Base-by-base conservation (phyloP, 1,140 invertebrate species). In the Oryctes rhinoceros region DNA sequence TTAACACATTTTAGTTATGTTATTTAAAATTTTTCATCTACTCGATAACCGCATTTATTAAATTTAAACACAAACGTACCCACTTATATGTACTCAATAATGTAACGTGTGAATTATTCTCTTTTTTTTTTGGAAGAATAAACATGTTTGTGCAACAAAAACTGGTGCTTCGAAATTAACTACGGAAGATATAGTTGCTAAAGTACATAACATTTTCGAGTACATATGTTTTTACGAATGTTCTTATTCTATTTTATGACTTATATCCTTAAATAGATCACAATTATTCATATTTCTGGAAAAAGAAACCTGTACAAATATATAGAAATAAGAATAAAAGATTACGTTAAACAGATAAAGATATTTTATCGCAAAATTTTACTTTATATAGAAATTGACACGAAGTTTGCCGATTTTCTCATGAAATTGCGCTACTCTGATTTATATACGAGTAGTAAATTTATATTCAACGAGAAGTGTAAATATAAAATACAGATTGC, bases 211-310 rank as follows among this genome's bases (percentile, higher is more conserved):
- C 53, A 59, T 59, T 59, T 74, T 10, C 18, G 67, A 24, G 24
- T 74, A 37, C 67, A 15, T 74, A 24, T 30, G 24, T 30, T 30
- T 5, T 37, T 2, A 35, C 24, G 13, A 74, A 37, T 74, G 13
- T 74, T 24, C n/a, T 24, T 37, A 74, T 74, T 35, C n/a, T 15
- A 74, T 74, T 13, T 74, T 74, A 74, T 35, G 37, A 74, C 67
- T 37, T 59, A 59, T n/a, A 59, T 18, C 53, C 53, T 59, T 59
- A 76, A 76, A 76, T 30, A 47, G 20, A 76, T 76, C 39, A 76
- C 75, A 47, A 76, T 76, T 49, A 76, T 76, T 76, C 75, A 76
- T 76, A 76, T 76, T 76, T 76, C 37, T 39, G 75, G 13, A 24
- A 39, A 76, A 47, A 76, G 37, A 35, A 35, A 37, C 35, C 37